Percentiles rank a stretch among this genome's conserved stretches.
Evolutionary conservation across 2,888 invertebrate genomes (phyloP).

Genomic region (Girardia tigrina): DNA sequence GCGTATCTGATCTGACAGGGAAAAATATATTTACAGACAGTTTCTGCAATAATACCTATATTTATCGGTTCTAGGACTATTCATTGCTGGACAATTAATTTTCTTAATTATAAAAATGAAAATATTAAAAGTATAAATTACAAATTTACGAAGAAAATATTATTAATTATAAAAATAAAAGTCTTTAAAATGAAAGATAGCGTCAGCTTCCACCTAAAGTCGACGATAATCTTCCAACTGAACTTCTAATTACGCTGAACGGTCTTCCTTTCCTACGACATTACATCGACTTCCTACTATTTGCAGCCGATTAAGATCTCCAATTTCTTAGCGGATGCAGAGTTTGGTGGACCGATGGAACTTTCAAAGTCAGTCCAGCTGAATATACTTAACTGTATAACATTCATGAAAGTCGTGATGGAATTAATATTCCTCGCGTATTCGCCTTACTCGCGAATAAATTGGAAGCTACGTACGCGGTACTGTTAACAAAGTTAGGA

Average conservation of each 20-base stretch:
- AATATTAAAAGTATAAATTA: no score
- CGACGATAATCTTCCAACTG: background rate
- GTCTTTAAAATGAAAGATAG: no score
- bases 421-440: background rate
- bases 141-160: no score
- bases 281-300: background rate
- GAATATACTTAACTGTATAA: background rate
- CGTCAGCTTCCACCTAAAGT: no score
- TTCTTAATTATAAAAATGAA: no score
- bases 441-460: background rate
- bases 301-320: background rate
- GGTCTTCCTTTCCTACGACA: background rate
- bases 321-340: background rate
- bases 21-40: no score
- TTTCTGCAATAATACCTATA: no score
- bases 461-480: background rate
- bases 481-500: background rate
- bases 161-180: no score
- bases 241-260: background rate
- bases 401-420: background rate
- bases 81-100: no score
- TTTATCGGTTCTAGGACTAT: no score
- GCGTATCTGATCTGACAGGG: no score
- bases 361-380: background rate
- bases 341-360: background rate